Evolutionary conservation across 2,797 vertebrate genomes (phyloP).

Genomic region (Salarias fasciatus): DNA sequence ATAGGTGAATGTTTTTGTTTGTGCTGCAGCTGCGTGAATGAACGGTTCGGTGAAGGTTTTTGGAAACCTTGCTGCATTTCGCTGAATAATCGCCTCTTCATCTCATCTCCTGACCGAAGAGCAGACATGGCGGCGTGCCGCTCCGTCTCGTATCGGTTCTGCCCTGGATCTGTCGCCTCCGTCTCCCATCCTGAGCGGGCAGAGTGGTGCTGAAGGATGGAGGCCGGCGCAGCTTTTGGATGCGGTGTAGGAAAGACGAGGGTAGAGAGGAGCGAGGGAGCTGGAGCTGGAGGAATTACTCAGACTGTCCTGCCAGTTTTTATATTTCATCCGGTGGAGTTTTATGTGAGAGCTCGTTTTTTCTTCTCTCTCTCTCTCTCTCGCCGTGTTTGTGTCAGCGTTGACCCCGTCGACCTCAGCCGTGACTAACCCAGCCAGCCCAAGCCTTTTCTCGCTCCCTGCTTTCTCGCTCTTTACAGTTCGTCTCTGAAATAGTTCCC

Average conservation of each 20-base stretch:
- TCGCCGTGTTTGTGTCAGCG: slow-evolving; percentile 30
- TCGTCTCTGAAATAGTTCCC: slow-evolving; percentile 35
- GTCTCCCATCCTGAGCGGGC: slow-evolving; percentile 46
- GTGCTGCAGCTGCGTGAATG: no score
- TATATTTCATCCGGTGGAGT: slow-evolving; percentile 46
- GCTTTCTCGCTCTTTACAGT: slow-evolving; percentile 21
- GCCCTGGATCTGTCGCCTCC: slow-evolving; percentile 70
- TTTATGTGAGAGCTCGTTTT: slow-evolving; percentile 8
- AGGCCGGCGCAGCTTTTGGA: slow-evolving; percentile 50
- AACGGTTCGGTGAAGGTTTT: no score
- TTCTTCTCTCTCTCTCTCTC: slow-evolving; percentile 36
- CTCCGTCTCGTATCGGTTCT: slow-evolving; percentile 10
- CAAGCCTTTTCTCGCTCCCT: slow-evolving; percentile 9
- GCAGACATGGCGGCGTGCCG: not conserved
- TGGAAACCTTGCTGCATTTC: no score
- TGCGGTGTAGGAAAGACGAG: slow-evolving; percentile 32
- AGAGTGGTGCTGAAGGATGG: slow-evolving; percentile 66
- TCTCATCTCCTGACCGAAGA: not conserved
- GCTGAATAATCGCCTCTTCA: no score
- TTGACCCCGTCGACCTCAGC: slow-evolving; percentile 14
- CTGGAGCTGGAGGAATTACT: slow-evolving; percentile 28
- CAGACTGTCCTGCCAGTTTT: slow-evolving; percentile 33
- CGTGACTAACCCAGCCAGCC: slow-evolving; percentile 28
- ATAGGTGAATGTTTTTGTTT: no score
- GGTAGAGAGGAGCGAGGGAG: slow-evolving; percentile 6